Evolutionary conservation across 2,113 vertebrate genomes (phyloP), one percentile per base, ranked within the genome.

Genomic region (Suncus etruscus): DNA sequence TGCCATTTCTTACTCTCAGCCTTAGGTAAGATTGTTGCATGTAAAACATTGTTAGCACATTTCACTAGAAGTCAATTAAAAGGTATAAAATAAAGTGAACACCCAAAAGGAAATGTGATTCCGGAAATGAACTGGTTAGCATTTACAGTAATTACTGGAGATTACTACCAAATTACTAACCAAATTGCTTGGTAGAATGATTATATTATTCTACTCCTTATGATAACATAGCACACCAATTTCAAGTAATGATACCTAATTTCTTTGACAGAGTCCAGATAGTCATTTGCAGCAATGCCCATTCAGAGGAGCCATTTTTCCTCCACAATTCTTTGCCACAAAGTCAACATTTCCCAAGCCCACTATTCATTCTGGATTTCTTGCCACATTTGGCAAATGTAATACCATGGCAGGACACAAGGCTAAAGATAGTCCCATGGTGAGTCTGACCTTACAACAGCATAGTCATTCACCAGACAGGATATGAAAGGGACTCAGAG

Each of bases 111-210:
- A 93, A 95, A 96, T 93, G 94, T 63, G 82, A 91, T 91, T 95
- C 58, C 74, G 95, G 93, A 96, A 96, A 96, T 95, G 94, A 95
- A 95, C 95, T 95, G 95, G 95, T 96, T 93, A 95, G 95, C 96
- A 95, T 93, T 96, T 95, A 96, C 93, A 96, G 93, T 97, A 97
- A 97, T 97, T 97, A 96, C 93, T 82, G 85, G 94, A 95, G 93
- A 96, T 96, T 94, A 95, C 95, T 89, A 96, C 93, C 78, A 95
- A 96, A 96, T 96, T 95, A 95, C 89, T 95, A 95, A 79, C 95
- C 94, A 94, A 92, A 96, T 96, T 94, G 93, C 92, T 39, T 89
- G 86, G 91, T 89, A 95, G 95, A 96, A 95, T 80, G 84, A 84
- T 88, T 74, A 93, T 92, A 93, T 96, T 96, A 93, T 94, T 95